Conservation (phyloP, 2,797 vertebrate genomes). For the Sebastes wilsoni region DNA sequence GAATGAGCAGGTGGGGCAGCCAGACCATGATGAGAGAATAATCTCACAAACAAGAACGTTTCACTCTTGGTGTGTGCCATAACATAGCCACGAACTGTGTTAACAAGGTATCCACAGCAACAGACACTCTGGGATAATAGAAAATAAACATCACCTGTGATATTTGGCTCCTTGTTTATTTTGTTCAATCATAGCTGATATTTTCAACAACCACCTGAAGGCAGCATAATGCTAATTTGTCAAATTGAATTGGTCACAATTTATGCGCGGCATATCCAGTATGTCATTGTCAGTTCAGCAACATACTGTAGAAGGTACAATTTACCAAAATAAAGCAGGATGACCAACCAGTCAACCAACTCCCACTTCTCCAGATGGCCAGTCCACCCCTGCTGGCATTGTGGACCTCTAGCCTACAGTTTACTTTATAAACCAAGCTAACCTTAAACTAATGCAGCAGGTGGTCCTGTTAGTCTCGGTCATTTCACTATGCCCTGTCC, state of each 20-base stretch:
- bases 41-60: not conserved
- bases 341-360: not conserved
- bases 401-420: not conserved
- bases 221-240: not conserved
- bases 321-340: not conserved
- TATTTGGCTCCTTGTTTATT: not conserved
- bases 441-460: not conserved
- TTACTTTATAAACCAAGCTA: not conserved
- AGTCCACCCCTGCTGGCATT: not conserved
- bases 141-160: not conserved
- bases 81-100: not conserved
- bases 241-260: not conserved
- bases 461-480: not conserved
- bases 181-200: not conserved
- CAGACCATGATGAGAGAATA: not conserved
- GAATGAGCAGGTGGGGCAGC: not conserved
- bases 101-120: not conserved
- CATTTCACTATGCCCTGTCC: not conserved
- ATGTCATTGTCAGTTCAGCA: not conserved
- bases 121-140: not conserved
- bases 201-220: slow-evolving; percentile 2
- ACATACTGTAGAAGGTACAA: not conserved
- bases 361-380: slow-evolving; percentile 7
- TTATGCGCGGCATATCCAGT: not conserved
- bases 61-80: not conserved